phyloP scores from a whole-genome alignment of 1,140 invertebrate genomes.

The Chlorops oryzae region DNA sequence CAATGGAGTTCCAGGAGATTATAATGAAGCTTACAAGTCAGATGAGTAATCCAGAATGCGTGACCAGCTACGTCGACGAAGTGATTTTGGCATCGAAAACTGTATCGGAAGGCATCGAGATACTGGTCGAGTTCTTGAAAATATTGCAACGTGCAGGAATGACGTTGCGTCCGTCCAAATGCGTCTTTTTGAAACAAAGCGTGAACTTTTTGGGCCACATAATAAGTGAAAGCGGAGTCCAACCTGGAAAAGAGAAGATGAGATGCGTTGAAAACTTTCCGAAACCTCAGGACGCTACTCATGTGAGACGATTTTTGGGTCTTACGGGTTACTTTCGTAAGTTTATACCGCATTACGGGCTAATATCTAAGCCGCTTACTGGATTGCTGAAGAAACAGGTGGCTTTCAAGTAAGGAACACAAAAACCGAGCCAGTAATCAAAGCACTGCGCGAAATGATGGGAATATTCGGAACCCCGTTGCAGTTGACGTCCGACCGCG shows the following conservation, averaged over 20 bases:
- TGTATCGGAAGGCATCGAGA: slow-evolving; percentile 18
- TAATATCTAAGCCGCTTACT: too few relatives aligned
- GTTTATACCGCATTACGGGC: too few relatives aligned
- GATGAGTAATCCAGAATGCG: slow-evolving; percentile 15
- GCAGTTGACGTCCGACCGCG: neutral
- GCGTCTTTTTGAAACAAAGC: neutral
- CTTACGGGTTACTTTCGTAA: too few relatives aligned
- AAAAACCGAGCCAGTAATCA: slow-evolving; percentile 16
- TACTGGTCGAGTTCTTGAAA: slow-evolving; percentile 18
- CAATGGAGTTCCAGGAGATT: slow-evolving; percentile 25
- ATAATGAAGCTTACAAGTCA: slow-evolving; percentile 40
- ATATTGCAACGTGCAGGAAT: slow-evolving; percentile 13
- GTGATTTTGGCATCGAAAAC: slow-evolving; percentile 14
- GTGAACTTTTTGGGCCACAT: slow-evolving; percentile 12
- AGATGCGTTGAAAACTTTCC: too few relatives aligned
- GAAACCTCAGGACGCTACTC: too few relatives aligned
- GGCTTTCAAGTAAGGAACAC: slow-evolving; percentile 16
- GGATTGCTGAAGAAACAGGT: too few relatives aligned
- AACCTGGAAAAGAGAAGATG: neutral
- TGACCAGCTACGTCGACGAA: slow-evolving; percentile 16
- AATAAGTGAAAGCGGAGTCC: neutral
- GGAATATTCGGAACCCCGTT: neutral
- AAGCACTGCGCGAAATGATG: slow-evolving; percentile 3
- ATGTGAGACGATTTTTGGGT: too few relatives aligned
- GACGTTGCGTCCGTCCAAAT: slow-evolving; percentile 7